Conservation (phyloP, 2,113 vertebrate species). For the Isurus oxyrinchus region DNA sequence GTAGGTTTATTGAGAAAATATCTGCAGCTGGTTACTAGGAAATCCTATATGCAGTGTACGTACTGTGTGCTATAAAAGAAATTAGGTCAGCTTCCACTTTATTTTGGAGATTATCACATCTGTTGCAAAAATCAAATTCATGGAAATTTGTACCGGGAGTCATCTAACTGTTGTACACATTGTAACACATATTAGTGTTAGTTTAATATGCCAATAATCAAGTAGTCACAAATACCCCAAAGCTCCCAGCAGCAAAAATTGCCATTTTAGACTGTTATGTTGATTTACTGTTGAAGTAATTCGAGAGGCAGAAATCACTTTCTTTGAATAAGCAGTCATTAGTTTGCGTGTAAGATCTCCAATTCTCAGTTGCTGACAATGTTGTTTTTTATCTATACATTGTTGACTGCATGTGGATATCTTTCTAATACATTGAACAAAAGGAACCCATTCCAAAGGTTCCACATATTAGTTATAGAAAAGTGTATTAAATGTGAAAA, state of each 20-base stretch:
- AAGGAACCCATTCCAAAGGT: not conserved
- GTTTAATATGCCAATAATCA: not conserved
- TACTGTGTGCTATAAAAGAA: not conserved
- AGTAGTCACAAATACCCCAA: not conserved
- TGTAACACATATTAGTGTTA: not conserved
- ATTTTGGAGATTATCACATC: not conserved
- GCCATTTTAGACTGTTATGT: not conserved
- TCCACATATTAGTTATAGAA: not conserved
- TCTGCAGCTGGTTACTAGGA: conserved; percentile 27
- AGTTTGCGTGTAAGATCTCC: not conserved
- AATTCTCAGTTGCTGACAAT: not conserved
- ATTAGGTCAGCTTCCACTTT: conserved; percentile 9
- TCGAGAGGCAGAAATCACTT: conserved; percentile 1
- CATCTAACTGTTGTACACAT: not conserved
- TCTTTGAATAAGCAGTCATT: not conserved
- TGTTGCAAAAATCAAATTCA: not conserved
- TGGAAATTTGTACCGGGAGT: not conserved
- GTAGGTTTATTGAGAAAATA: conserved; percentile 20
- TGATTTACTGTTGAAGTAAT: not conserved
- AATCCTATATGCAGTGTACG: not conserved
- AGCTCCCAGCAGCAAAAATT: not conserved
- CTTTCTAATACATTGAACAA: too few species aligned
- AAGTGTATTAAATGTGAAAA: conserved; percentile 17
- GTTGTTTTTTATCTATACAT: not conserved
- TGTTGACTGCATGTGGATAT: not conserved